phyloP scores from a whole-genome alignment of 2,888 invertebrate genomes.

The Protodeltote pygarga region DNA sequence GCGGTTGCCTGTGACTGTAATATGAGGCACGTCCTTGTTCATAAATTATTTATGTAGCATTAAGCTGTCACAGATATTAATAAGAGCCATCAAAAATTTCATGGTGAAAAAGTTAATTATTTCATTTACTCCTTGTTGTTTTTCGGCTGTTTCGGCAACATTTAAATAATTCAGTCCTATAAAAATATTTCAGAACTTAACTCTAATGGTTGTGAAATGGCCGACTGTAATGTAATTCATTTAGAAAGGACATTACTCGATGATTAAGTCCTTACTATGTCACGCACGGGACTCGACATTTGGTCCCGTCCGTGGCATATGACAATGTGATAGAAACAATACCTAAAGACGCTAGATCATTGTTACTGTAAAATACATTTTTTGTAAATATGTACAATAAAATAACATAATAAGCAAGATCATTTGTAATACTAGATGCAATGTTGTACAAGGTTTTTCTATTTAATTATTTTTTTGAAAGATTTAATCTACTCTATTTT shows the following conservation, averaged over 20 bases:
- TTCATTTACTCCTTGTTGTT: constrained; percentile 46
- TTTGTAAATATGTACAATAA: constrained; percentile 86
- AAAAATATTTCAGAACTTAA: constrained; percentile 57
- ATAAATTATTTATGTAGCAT: constrained; percentile 37
- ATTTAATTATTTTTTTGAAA: constrained; percentile 84
- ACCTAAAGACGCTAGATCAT: constrained; percentile 86
- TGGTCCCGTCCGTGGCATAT: constrained; percentile 46
- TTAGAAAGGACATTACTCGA: constrained; percentile 43
- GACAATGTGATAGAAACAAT: constrained; percentile 85
- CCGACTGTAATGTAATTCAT: constrained; percentile 52
- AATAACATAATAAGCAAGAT: constrained; percentile 78
- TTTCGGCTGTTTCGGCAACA: constrained; percentile 46
- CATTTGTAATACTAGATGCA: constrained; percentile 83
- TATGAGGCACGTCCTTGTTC: constrained; percentile 6
- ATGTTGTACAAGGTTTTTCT: constrained; percentile 85
- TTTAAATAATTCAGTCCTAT: constrained; percentile 51
- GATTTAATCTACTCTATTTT: constrained; percentile 86
- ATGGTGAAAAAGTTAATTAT: constrained; percentile 33
- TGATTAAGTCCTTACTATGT: constrained; percentile 52
- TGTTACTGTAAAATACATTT: constrained; percentile 85
- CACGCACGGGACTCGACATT: constrained; percentile 41
- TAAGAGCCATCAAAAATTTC: constrained; percentile 30
- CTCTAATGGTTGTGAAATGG: constrained; percentile 71
- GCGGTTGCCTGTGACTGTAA: constrained; percentile 9
- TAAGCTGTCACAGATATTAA: constrained; percentile 35